Evolutionary conservation across 2,888 invertebrate species (phyloP), one percentile per base, ranked within the genome.

Genomic region (Apocheima hispidaria): DNA sequence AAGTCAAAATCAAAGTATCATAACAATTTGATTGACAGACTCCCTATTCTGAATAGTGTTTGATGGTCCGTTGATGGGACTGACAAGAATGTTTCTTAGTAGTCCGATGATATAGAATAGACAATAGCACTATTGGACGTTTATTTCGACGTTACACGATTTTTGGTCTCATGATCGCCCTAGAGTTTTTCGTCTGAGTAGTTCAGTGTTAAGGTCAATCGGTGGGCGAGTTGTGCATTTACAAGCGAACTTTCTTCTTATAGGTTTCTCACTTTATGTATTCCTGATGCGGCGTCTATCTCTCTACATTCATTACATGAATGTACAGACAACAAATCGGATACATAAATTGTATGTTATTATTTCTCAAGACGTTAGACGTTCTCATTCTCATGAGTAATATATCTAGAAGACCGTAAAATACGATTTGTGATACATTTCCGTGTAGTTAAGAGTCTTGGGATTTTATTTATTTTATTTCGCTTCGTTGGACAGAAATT

Each of bases 281-380:
- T 10, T 38, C 16, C 10, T 20, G 10, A 18, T 18, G 2, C 38
- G 7, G 10, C 18, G 18, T 18, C 20, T 3, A 16, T 38, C 36
- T 36, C 16, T 36, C 36, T 14, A 1, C 36, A 20, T 38, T 10
- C 18, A 4, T 10, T 2, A 38, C 10, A 14, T 46, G 43, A 65
- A 56, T 52, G 48, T 41, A 65, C 51, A 46, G 28, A 44, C 40
- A 60, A 55, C 53, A 28, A 48, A 52, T 60, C 60, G 56, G 54
- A 61, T 66, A 68, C 66, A 75, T 71, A 73, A 75, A 77, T 72
- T 59, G 60, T 46, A 38, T 55, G 57, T 64, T 69, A 74, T 75
- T 67, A 73, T 69, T 77, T 71, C 60, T 54, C 60, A 49, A 41
- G 51, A 57, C 49, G 57, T 50, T 63, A 56, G 60, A 62, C 65